Conservation (phyloP, 2,888 invertebrate genomes). For the Conomelus anceps region DNA sequence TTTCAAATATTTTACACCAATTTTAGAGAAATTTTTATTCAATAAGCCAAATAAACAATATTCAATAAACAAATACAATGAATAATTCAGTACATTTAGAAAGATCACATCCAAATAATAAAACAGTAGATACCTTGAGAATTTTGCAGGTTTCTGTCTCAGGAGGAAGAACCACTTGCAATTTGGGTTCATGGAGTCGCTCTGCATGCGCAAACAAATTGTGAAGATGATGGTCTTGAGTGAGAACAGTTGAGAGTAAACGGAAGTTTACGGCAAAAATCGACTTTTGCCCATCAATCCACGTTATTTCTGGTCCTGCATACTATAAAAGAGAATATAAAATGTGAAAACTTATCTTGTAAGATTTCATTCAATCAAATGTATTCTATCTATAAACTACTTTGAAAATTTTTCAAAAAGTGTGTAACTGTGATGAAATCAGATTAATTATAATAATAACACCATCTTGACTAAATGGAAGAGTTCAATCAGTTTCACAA, state of each 20-base stretch:
- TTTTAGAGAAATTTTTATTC: too few species aligned
- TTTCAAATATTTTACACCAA: too few species aligned
- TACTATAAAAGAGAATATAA: constrained; percentile 52
- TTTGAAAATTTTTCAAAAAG: too few species aligned
- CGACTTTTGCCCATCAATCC: constrained; percentile 88
- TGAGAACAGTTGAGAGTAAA: constrained; percentile 83
- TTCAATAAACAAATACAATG: too few species aligned
- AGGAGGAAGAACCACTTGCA: constrained; percentile 55
- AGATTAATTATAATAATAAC: too few species aligned
- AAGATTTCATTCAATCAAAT: background rate
- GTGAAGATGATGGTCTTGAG: constrained; percentile 79
- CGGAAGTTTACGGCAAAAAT: constrained; percentile 78
- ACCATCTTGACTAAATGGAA: too few species aligned
- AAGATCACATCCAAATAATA: background rate
- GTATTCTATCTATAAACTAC: too few species aligned
- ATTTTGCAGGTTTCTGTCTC: constrained; percentile 76
- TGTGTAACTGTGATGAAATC: too few species aligned
- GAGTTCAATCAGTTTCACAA: too few species aligned
- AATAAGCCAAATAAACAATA: too few species aligned
- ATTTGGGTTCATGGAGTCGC: constrained; percentile 59
- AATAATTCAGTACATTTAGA: too few species aligned
- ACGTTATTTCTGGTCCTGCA: constrained; percentile 82
- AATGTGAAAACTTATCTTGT: background rate
- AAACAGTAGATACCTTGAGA: constrained; percentile 47
- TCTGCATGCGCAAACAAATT: constrained; percentile 84